Base-by-base conservation (phyloP, 2,113 vertebrate genomes). In the Microcebus murinus region DNA sequence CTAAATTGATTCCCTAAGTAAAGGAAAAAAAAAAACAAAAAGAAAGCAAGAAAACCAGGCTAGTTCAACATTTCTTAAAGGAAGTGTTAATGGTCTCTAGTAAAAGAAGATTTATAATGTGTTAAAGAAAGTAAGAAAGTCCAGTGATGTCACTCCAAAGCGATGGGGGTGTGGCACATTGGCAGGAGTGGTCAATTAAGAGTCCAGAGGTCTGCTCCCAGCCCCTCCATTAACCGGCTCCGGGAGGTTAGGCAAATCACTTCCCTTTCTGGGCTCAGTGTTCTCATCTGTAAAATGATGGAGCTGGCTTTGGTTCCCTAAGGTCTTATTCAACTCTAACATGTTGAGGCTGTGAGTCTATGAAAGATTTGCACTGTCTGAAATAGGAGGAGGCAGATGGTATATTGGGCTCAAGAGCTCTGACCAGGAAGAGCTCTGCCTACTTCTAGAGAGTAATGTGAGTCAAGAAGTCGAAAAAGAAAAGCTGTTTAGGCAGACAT, bases 251-350 rank as follows among this genome's bases (percentile, higher is more conserved):
- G 42, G 67, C 45, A 85, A 76, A 91, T 50, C 17, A 23, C 15
- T 85, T 96, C 76, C 45, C 80, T 87, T 90, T 82, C 90, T 68
- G 61, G 48, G 61, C 76, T 95, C 57, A 61, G 1, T 88, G 85
- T 97, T 96, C 93, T 95, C 91, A 86, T 74, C 93, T 93, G 55
- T 68, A 50, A 93, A 93, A 96, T 59, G 89, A 87, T 87, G 68
- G 48, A 79, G 48, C 20, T 76, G 86, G 67, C 29, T 57, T 63
- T 57, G 42, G 50, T 23, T 96, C 91, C 93, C 87, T 48, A 59
- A 61, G n/a, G 95, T 36, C 63, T 82, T n/a, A 94, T 84, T 94
- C 79, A 83, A 65, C 63, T 74, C 55, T 45, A 77, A 48, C 50
- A 29, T 73, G 55, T 74, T 74, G 83, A 95, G 42, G 74, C 45